Percentiles rank a stretch among this genome's conserved stretches.
Evolutionary conservation across 2,113 vertebrate species (phyloP).

Genomic region (Eleginops maclovinus): DNA sequence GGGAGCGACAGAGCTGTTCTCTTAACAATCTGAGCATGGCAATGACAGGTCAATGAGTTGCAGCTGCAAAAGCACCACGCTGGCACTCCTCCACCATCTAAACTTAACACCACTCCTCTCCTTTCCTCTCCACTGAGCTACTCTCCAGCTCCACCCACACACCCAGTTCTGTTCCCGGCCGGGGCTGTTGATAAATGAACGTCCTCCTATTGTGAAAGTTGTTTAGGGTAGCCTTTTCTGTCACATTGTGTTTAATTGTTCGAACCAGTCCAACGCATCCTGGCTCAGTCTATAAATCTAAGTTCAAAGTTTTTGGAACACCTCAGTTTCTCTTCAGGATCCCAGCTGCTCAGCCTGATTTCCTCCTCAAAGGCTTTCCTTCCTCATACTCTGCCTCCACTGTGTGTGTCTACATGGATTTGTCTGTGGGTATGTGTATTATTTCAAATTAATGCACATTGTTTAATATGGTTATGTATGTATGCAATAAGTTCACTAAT

Average conservation of each 20-base stretch:
- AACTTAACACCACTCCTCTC: conserved; percentile 56
- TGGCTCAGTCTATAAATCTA: conserved; percentile 57
- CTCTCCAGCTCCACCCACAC: conserved; percentile 63
- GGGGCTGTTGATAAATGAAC: conserved; percentile 49
- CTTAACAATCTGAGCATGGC: conserved; percentile 32
- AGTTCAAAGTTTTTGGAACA: conserved; percentile 61
- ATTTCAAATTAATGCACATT: conserved; percentile 59
- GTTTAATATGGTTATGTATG: conserved; percentile 41
- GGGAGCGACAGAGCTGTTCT: conserved; percentile 40
- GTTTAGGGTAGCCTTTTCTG: conserved; percentile 41
- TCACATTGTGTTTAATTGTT: conserved; percentile 53
- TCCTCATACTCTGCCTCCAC: conserved; percentile 41
- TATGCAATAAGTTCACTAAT: conserved; percentile 58
- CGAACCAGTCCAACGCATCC: conserved; percentile 14
- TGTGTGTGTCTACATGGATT: conserved; percentile 16
- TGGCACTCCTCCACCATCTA: conserved; percentile 68
- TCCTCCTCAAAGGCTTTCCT: conserved; percentile 63
- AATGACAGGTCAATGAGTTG: conserved; percentile 69
- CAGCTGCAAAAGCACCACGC: conserved; percentile 61
- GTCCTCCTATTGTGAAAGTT: conserved; percentile 50
- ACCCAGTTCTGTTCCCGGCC: conserved; percentile 43
- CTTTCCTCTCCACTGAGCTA: conserved; percentile 39
- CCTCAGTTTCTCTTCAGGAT: conserved; percentile 43
- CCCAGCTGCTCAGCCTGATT: conserved; percentile 55
- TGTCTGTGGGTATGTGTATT: conserved; percentile 36